phyloP scores from a whole-genome alignment of 2,113 vertebrate species.

The Epinephelus lanceolatus region DNA sequence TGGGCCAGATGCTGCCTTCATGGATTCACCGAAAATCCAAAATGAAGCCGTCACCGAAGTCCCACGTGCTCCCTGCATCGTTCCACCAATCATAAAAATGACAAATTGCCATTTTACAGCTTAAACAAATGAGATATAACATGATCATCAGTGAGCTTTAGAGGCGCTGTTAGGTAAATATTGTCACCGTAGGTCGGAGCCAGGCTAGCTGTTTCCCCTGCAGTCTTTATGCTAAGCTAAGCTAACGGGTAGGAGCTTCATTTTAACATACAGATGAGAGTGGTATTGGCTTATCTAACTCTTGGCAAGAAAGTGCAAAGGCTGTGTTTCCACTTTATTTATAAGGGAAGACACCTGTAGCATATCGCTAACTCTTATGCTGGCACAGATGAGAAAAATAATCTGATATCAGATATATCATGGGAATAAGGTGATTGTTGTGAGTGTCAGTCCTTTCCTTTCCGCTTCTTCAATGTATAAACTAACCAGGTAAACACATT shows the following conservation, averaged over 20 bases:
- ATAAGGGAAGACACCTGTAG: too few species aligned
- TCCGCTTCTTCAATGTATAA: too few species aligned
- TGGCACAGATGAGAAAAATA: too few species aligned
- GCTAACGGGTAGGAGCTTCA: not conserved
- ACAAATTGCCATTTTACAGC: not conserved
- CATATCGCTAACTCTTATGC: too few species aligned
- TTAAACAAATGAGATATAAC: not conserved
- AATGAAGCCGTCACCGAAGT: not conserved
- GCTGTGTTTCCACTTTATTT: too few species aligned
- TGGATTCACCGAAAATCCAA: not conserved
- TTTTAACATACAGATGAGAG: too few species aligned
- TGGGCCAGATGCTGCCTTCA: not conserved
- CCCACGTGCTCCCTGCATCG: not conserved
- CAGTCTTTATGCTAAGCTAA: slow-evolving; percentile 8
- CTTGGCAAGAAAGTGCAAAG: not conserved
- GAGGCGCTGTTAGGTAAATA: not conserved
- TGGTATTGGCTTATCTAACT: not conserved
- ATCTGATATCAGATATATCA: too few species aligned
- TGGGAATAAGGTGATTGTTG: too few species aligned
- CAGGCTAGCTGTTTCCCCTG: not conserved
- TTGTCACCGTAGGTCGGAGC: not conserved
- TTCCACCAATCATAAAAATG: too few species aligned
- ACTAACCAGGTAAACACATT: too few species aligned
- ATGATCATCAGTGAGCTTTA: not conserved
- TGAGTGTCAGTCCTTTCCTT: too few species aligned